Percentiles rank a stretch among this genome's conserved stretches.
phyloP scores from a whole-genome alignment of 2,113 vertebrate species.

The Cacatua alba region DNA sequence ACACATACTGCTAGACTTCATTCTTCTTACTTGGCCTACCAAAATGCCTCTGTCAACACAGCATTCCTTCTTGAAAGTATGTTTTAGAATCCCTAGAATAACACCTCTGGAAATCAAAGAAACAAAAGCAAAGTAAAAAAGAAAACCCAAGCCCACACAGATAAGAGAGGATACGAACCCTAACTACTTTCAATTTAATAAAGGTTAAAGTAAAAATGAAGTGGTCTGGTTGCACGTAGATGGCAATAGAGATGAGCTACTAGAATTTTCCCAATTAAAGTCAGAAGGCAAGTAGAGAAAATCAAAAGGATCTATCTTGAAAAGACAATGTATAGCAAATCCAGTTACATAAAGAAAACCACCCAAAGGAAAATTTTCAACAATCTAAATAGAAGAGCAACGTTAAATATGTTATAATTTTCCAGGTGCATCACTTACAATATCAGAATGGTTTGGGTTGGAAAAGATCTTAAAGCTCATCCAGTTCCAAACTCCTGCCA shows the following conservation, averaged over 20 bases:
- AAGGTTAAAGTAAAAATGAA: not conserved
- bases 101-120: not conserved
- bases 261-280: not conserved
- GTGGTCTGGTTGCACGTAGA: not conserved
- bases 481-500: not conserved
- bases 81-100: not conserved
- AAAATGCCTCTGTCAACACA: not conserved
- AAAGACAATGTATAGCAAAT: not conserved
- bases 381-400: not conserved
- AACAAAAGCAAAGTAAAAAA: not conserved
- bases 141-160: not conserved
- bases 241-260: not conserved
- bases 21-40: not conserved
- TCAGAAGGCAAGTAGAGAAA: not conserved
- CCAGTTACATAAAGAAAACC: not conserved
- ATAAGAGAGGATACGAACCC: not conserved
- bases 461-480: not conserved
- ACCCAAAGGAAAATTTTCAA: not conserved
- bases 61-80: fast-evolving
- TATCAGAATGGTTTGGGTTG: not conserved
- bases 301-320: not conserved
- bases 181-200: not conserved
- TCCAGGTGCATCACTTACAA: not conserved
- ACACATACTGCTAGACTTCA: not conserved
- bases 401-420: not conserved